phyloP scores from a whole-genome alignment of 2,113 vertebrate species.

The Ariopsis seemanni region DNA sequence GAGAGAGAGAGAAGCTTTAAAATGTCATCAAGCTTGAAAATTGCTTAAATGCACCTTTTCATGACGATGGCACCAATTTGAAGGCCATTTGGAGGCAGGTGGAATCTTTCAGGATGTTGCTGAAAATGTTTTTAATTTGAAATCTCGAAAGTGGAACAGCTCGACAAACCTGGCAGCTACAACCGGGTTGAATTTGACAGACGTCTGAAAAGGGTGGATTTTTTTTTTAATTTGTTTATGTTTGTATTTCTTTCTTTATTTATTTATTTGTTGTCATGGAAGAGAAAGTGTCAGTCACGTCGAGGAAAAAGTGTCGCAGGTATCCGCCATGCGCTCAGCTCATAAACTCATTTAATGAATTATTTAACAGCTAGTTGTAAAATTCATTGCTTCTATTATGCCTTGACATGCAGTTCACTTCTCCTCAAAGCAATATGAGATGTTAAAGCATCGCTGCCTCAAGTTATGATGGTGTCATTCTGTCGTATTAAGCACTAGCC shows the following conservation, averaged over 20 bases:
- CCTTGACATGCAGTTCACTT: background rate
- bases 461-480: background rate
- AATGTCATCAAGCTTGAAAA: background rate
- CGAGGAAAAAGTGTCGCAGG: background rate
- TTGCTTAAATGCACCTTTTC: background rate
- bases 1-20: background rate
- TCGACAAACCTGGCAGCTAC: background rate
- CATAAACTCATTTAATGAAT: constrained; percentile 60
- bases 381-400: constrained; percentile 53
- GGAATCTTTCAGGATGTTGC: constrained; percentile 8
- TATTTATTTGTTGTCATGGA: background rate
- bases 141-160: constrained; percentile 33
- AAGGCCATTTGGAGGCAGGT: background rate
- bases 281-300: background rate
- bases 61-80: background rate
- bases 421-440: background rate
- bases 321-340: constrained; percentile 38
- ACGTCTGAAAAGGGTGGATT: background rate
- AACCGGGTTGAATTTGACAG: background rate
- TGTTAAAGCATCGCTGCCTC: background rate
- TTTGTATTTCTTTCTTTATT: background rate
- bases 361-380: constrained; percentile 63
- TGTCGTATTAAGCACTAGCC: background rate
- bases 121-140: constrained; percentile 25
- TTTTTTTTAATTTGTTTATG: background rate